Base-by-base conservation (phyloP, 2,113 vertebrate species). In the Tauraco erythrolophus region DNA sequence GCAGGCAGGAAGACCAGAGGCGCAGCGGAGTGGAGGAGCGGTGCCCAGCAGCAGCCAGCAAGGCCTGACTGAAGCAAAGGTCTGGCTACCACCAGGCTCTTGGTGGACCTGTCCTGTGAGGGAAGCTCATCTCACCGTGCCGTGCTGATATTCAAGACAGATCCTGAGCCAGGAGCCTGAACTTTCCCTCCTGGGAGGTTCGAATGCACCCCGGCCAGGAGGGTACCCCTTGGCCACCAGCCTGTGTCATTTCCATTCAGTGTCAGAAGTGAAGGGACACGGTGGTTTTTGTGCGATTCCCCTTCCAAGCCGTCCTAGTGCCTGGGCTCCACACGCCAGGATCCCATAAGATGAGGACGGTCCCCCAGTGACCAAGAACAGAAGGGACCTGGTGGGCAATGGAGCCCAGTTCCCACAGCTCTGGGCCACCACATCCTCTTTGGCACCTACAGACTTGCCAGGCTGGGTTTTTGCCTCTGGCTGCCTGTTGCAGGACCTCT, bases 1-100 rank as follows among this genome's bases (percentile, higher is more conserved):
- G 39, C 65, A 91, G 71, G 48, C 0, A 1, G 66, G 62, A 91
- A 33, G 45, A 57, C 33, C 0, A 1, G 41, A 86, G 58, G 54
- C 17, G 33, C 39, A 53, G 70, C 57, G 56, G 27, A 79, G 21
- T 1, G 2, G 5, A 30, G 35, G 39, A 75, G 14, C 0, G 0
- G 19, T 58, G 69, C 4, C 69, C 43, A 65, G 33, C 66, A 83
- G 58, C 62, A 61, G 62, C 39, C 84, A 92, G n/a, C 53, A 92
- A 68, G 37, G 39, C 23, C 57, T 76, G 23, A 39, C 78, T 76
- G 75, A 76, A 76, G 35, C 27, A 80, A 85, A 92, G 17, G 27
- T 85, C 53, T 2, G 8, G 30, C 50, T 31, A 72, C 25, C 3
- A 0, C 10, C 15, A 39, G 24, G 9, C 33, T 60, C 57, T 50